Evolutionary conservation across 2,797 vertebrate species (phyloP).

Genomic region (Coracias cyanogaster): DNA sequence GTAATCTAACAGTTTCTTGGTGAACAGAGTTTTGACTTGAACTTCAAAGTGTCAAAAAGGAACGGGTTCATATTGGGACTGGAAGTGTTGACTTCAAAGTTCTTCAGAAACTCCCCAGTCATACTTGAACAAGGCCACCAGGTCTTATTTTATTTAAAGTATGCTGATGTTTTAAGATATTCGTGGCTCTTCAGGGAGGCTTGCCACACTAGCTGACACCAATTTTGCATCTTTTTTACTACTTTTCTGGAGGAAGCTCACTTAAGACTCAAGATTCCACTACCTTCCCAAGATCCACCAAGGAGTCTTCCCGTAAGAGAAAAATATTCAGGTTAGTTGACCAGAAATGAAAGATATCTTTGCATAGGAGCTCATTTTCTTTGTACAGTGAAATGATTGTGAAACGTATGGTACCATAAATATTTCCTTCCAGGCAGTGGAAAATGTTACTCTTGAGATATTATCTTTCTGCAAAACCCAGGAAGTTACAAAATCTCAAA

Average conservation of each 20-base stretch:
- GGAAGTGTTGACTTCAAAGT: background rate
- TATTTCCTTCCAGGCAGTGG: slow-evolving; percentile 4
- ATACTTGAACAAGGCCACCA: background rate
- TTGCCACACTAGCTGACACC: background rate
- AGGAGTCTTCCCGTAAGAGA: background rate
- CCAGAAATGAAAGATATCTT: background rate
- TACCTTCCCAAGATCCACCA: background rate
- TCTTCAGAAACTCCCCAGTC: background rate
- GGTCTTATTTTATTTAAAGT: background rate
- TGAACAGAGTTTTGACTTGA: background rate
- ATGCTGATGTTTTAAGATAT: background rate
- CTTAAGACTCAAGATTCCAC: background rate
- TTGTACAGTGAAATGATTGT: background rate
- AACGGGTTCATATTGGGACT: background rate
- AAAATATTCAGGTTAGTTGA: background rate
- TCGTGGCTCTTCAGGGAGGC: background rate
- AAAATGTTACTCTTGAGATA: slow-evolving; percentile 22
- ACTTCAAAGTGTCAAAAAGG: background rate
- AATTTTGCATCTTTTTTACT: background rate
- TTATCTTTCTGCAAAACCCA: slow-evolving; percentile 16
- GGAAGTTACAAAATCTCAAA: slow-evolving; percentile 55
- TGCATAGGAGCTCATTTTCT: background rate
- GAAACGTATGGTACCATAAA: background rate
- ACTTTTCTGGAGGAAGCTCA: background rate
- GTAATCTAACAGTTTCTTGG: background rate